These are phyloP conservation scores for Dascillus cervinus DNA, from an alignment of 2,888 invertebrate genomes.

Conservation along the genomic window DNA sequence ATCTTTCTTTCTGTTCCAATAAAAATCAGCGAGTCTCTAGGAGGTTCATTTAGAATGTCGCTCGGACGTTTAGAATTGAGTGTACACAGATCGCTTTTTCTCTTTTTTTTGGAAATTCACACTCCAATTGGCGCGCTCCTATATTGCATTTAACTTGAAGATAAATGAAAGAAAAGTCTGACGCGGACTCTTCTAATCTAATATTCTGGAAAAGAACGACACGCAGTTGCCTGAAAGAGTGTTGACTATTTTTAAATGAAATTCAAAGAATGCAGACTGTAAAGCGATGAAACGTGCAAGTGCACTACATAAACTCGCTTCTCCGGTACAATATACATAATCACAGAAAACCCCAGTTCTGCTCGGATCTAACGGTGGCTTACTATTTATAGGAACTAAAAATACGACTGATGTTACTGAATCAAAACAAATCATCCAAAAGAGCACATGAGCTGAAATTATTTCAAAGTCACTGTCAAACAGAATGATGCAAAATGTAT, in stretches of 20 bases:
- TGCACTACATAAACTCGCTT: too few species aligned
- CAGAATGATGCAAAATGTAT: too few species aligned
- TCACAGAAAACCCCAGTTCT: too few species aligned
- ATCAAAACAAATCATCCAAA: too few species aligned
- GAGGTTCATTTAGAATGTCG: constrained; percentile 20
- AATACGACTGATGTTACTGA: too few species aligned
- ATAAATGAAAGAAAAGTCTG: constrained; percentile 9
- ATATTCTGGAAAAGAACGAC: constrained; percentile 1
- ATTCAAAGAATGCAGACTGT: background rate
- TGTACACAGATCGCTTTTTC: constrained; percentile 12
- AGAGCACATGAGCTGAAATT: too few species aligned
- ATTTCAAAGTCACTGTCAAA: too few species aligned
- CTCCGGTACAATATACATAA: too few species aligned
- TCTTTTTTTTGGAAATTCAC: constrained; percentile 15
- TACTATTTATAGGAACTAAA: too few species aligned
- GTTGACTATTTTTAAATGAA: constrained; percentile 7
- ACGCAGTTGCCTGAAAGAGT: background rate
- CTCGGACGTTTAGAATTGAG: constrained; percentile 15
- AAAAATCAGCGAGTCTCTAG: constrained; percentile 17
- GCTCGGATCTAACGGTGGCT: too few species aligned
- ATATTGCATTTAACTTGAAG: constrained; percentile 12
- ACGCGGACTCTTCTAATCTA: constrained; percentile 4
- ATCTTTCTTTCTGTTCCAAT: constrained; percentile 17
- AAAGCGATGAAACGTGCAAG: too few species aligned
- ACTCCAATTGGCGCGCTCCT: constrained; percentile 13